Base-by-base conservation (phyloP, 2,113 vertebrate species). In the Oreochromis aureus region DNA sequence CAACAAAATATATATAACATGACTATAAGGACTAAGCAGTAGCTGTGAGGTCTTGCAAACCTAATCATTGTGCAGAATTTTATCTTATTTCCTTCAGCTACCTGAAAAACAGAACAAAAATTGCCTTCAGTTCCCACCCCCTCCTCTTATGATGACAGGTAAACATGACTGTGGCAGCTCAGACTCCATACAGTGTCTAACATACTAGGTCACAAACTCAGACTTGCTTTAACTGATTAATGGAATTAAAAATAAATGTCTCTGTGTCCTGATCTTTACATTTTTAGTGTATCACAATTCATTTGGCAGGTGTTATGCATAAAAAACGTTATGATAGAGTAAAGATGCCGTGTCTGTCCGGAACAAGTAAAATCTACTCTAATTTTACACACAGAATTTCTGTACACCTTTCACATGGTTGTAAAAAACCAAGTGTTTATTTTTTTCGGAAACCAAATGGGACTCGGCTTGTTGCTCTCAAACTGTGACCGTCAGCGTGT, bases 191-290 rank as follows among this genome's bases (percentile, higher is more conserved):
- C 19, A 69, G 11, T 41, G 63, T 39, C 63, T 39, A 5, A 69
- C 6, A 69, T 22, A 41, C 34, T 41, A 8, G 0, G 12, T 41
- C 1, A 69, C 63, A 69, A 41, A 41, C 36, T 41, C 63, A 22
- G 2, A 66, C 32, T 8, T 39, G 34, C 0, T 41, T 39, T 41
- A 8, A 15, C 36, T 41, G 36, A 69, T 69, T n/a, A 41, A 22
- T 2, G 11, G 19, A 69, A 69, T 41, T 22, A 69, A 69, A 69
- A 41, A 69, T 2, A 0, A 36, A 39, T 39, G 0, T 39, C 34
- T 66, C 36, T 15, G n/a, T 71, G 36, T 71, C 1, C 1, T 24
- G 34, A 69, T 5, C 19, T 71, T 6, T 24, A 44, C 5, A 41
- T 41, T 24, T 71, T 10, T 71, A 41, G 63, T 71, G 36, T 15